Conservation (phyloP, 1,140 invertebrate species). For the Zophobas atratus region DNA sequence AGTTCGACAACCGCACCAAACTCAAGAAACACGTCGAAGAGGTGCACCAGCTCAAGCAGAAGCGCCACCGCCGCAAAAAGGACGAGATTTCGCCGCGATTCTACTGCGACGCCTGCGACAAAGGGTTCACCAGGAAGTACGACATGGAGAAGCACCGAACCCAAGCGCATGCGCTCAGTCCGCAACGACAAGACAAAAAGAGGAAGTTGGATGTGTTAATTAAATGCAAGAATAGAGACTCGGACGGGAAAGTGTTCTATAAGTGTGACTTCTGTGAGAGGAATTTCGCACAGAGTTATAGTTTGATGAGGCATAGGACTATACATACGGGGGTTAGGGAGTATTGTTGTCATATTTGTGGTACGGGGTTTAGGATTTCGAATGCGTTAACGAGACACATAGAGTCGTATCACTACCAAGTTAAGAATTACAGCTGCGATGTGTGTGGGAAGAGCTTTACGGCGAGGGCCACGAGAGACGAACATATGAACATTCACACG, state of each 20-base stretch:
- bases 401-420: constrained; percentile 61
- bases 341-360: constrained; percentile 72
- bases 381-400: constrained; percentile 60
- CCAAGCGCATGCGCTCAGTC: constrained; percentile 60
- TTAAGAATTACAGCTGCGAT: constrained; percentile 69
- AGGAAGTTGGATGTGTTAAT: constrained; percentile 41
- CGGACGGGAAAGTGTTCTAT: constrained; percentile 64
- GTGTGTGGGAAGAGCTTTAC: constrained; percentile 67
- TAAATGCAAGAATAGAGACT: constrained; percentile 52
- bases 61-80: constrained; percentile 51
- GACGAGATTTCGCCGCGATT: constrained; percentile 53
- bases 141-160: constrained; percentile 60
- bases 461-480: constrained; percentile 73
- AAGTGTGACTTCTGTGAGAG: constrained; percentile 70
- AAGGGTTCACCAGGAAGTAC: constrained; percentile 61
- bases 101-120: constrained; percentile 58
- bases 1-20: constrained; percentile 44
- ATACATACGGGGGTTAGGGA: constrained; percentile 71
- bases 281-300: constrained; percentile 67
- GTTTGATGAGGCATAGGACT: constrained; percentile 69
- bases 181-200: constrained; percentile 18
- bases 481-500: constrained; percentile 78
- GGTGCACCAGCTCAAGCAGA: constrained; percentile 59
- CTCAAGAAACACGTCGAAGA: constrained; percentile 63
- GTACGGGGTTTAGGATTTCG: constrained; percentile 68